Evolutionary conservation across 2,888 invertebrate species (phyloP), one percentile per base, ranked within the genome.

Genomic region (Clepsis dumicolana): DNA sequence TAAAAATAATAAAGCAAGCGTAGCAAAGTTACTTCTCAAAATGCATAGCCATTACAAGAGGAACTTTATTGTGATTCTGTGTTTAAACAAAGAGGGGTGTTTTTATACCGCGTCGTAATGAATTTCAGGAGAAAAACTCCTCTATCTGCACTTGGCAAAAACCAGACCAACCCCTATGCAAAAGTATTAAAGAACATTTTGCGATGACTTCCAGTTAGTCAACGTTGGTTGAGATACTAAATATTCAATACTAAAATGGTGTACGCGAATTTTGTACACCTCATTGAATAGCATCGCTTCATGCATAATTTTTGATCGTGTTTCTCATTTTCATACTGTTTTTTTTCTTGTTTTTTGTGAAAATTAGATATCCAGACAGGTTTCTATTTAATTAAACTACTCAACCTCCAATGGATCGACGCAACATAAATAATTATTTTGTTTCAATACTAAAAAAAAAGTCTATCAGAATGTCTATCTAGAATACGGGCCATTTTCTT

Each of bases 221-320:
- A 4, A 18, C 5, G 21, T 57, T 27, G 12, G 4, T 21, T 41
- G 4, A 24, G 41, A 73, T 74, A 83, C 91, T 84, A 91, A 92
- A 91, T 87, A 91, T 92, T 91, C 87, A 91, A 77, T 74, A 80
- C 70, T 70, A 70, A 72, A 83, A 79, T 87, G 87, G 85, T 83
- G 85, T 83, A 77, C 76, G 65, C 72, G 74, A 78, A 81, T 79
- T 76, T 79, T 72, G 89, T 88, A 79, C 87, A 90, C 90, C 88
- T 91, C 91, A 91, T 92, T 91, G 92, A 93, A 90, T 92, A 89
- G 88, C 90, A 89, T 90, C 84, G 89, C 83, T 84, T 91, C 90
- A 90, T 92, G 90, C 87, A 92, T 92, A 91, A 89, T 91, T 91
- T 91, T 90, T 82, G 32, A 38, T 50, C 32, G 44, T 35, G 24